A percentile compares a stretch with the other conserved stretches of the same genome.
phyloP scores from a whole-genome alignment of 2,113 vertebrate species.

The Polypterus bichir region DNA sequence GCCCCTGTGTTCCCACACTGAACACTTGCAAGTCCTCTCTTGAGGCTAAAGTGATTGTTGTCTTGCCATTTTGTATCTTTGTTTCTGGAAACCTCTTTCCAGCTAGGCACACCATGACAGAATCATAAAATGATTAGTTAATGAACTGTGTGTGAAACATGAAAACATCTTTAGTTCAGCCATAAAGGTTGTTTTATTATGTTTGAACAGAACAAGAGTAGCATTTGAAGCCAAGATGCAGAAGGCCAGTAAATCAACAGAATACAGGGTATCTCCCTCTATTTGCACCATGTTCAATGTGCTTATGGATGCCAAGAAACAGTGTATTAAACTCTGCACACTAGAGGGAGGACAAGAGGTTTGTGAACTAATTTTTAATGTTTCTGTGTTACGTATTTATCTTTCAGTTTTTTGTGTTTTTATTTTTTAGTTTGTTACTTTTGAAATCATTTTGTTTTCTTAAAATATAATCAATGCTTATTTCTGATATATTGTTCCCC shows the following conservation, averaged over 20 bases:
- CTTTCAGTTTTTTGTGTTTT: not conserved
- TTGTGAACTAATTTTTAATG: slow-evolving; percentile 18
- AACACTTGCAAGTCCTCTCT: no score
- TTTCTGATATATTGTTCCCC: no score
- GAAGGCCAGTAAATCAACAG: slow-evolving; percentile 73
- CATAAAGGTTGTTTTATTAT: slow-evolving; percentile 6
- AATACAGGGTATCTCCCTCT: slow-evolving; percentile 66
- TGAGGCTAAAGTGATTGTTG: no score
- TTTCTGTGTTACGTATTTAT: not conserved
- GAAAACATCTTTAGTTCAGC: no score
- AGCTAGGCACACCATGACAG: no score
- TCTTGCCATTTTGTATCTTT: no score
- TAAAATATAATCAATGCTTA: no score
- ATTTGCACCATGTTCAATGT: slow-evolving; percentile 95
- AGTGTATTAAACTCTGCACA: slow-evolving; percentile 79
- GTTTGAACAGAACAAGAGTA: slow-evolving; percentile 70
- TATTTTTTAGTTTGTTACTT: not conserved
- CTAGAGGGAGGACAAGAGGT: slow-evolving; percentile 85
- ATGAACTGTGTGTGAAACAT: no score
- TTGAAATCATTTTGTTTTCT: no score
- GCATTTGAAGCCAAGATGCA: slow-evolving; percentile 84
- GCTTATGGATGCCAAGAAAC: slow-evolving; percentile 84
- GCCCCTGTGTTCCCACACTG: no score
- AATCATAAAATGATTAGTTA: no score
- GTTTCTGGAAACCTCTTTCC: no score